Percentiles rank a stretch among this genome's conserved stretches.
Conservation (phyloP, 2,797 vertebrate species). For the Sarcoramphus papa region DNA sequence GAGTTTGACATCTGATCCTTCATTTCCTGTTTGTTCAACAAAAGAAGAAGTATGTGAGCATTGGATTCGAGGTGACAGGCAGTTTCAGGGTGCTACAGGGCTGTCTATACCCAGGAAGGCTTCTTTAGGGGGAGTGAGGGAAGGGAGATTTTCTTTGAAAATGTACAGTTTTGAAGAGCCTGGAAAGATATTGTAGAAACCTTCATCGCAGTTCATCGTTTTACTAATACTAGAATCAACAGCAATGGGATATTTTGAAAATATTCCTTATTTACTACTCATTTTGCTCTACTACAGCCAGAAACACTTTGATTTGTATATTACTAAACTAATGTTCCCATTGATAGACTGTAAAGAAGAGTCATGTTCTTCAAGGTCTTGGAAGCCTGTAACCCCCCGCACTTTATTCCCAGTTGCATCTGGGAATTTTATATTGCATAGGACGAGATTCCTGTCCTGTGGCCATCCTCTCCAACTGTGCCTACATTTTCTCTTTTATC, state of each 20-base stretch:
- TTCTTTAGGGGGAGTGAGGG: background rate
- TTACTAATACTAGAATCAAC: background rate
- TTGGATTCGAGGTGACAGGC: background rate
- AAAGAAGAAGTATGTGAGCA: background rate
- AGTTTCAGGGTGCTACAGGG: background rate
- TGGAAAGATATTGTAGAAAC: background rate
- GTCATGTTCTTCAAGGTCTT: background rate
- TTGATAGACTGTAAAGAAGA: background rate
- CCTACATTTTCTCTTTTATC: background rate
- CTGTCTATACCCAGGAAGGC: background rate
- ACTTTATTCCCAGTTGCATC: background rate
- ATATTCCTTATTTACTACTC: background rate
- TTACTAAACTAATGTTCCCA: background rate
- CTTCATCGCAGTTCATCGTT: background rate
- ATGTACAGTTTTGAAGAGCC: background rate
- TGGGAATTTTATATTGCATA: background rate
- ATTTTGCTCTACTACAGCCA: background rate
- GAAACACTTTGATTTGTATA: background rate
- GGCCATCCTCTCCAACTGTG: background rate
- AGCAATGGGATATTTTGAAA: background rate
- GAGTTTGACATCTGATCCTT: conserved; percentile 94
- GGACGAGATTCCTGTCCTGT: background rate
- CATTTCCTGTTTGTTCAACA: conserved; percentile 83
- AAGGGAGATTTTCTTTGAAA: background rate
- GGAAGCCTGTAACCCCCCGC: background rate